A percentile compares a stretch with the other conserved stretches of the same genome.
Conservation (phyloP, 2,113 vertebrate genomes). For the Hydropotes inermis region DNA sequence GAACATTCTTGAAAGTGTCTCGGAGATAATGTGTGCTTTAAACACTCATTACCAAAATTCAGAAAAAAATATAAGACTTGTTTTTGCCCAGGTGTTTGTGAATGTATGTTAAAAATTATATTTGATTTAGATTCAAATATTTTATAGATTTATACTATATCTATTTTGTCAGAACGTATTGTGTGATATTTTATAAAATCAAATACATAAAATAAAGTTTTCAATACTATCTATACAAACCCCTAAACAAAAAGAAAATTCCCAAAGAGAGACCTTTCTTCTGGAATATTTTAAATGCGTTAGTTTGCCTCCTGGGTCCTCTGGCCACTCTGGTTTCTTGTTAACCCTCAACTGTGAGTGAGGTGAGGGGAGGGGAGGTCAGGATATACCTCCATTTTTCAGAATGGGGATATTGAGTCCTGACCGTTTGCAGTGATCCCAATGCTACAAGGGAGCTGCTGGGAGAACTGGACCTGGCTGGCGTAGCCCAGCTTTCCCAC, state of each 20-base stretch:
- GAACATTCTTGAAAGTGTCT: constrained; percentile 38
- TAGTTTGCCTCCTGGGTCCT: not conserved
- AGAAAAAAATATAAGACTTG: constrained; percentile 35
- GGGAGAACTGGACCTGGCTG: not conserved
- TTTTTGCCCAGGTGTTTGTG: constrained; percentile 41
- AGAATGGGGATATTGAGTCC: not conserved
- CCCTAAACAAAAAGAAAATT: constrained; percentile 75
- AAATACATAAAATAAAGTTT: constrained; percentile 84
- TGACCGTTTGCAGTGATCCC: not conserved
- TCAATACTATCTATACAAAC: constrained; percentile 80
- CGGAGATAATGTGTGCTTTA: constrained; percentile 63
- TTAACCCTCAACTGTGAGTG: not conserved
- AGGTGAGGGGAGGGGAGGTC: not conserved
- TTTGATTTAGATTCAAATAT: constrained; percentile 75
- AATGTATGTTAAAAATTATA: constrained; percentile 72
- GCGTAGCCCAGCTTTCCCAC: not conserved
- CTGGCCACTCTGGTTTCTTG: not conserved
- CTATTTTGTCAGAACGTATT: constrained; percentile 82
- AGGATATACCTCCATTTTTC: not conserved
- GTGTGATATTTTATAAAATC: constrained; percentile 81
- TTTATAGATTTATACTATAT: constrained; percentile 80
- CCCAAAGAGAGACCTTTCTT: not conserved
- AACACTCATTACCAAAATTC: constrained; percentile 62
- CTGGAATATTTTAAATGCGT: not conserved
- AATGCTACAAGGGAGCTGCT: not conserved